phyloP scores from a whole-genome alignment of 2,113 vertebrate species.

The Psittacus erithacus region DNA sequence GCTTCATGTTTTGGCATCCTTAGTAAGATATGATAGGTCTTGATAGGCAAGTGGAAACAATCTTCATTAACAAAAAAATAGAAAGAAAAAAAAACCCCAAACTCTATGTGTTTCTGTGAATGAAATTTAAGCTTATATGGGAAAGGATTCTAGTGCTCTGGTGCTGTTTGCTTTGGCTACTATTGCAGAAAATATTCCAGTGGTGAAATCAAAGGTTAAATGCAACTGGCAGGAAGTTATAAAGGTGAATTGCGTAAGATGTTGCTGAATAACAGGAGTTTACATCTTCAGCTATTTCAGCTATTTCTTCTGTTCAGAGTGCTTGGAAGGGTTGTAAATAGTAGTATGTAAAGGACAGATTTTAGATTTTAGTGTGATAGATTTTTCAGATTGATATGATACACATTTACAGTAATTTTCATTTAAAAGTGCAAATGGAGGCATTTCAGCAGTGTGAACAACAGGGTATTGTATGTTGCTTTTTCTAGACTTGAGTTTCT shows the following conservation, averaged over 20 bases:
- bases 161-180: constrained; percentile 31
- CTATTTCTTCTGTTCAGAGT: neutral
- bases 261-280: constrained; percentile 34
- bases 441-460: neutral
- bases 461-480: neutral
- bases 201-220: constrained; percentile 38
- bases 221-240: constrained; percentile 47
- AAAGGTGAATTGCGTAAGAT: constrained; percentile 42
- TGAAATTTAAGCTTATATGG: constrained; percentile 24
- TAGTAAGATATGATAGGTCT: neutral
- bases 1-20: neutral
- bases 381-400: neutral
- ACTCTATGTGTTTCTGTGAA: neutral
- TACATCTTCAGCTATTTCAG: neutral
- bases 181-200: constrained; percentile 44
- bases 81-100: neutral
- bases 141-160: constrained; percentile 8
- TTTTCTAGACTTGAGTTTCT: neutral
- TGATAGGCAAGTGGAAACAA: neutral
- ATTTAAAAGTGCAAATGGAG: neutral
- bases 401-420: neutral
- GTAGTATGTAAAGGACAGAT: neutral
- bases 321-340: neutral
- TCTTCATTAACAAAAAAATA: neutral
- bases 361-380: neutral